Evolutionary conservation across 2,888 invertebrate species (phyloP).

Genomic region (Volucella inflata): DNA sequence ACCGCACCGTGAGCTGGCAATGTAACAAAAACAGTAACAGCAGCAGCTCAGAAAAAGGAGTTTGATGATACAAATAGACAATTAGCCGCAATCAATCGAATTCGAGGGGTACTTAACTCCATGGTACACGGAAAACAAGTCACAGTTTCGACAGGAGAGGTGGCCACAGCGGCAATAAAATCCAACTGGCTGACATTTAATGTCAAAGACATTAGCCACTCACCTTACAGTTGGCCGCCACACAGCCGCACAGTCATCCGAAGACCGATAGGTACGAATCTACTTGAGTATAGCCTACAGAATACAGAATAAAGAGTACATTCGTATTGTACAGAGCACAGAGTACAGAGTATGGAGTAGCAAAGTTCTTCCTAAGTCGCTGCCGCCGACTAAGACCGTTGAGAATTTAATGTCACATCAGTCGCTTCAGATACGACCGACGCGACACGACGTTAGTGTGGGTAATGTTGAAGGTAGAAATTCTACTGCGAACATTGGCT

Average conservation of each 20-base stretch:
- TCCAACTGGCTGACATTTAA: conserved; percentile 74
- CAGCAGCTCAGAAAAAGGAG: conserved; percentile 34
- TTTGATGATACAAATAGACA: conserved; percentile 75
- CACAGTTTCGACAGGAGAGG: conserved; percentile 75
- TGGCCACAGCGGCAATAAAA: conserved; percentile 75
- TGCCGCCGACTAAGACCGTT: conserved; percentile 47
- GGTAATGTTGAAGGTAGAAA: conserved; percentile 34
- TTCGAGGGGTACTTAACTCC: conserved; percentile 72
- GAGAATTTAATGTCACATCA: conserved; percentile 76
- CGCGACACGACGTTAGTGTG: neutral
- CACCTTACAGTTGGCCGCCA: conserved; percentile 42
- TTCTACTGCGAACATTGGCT: conserved; percentile 41
- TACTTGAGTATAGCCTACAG: neutral
- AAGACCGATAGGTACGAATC: conserved; percentile 52
- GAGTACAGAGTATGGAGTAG: too few relatives aligned
- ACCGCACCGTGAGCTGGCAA: neutral
- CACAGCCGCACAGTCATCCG: conserved; percentile 38
- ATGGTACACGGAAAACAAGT: conserved; percentile 73
- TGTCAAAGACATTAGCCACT: conserved; percentile 75
- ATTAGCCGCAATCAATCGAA: conserved; percentile 75
- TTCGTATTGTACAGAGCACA: too few relatives aligned
- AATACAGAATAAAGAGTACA: too few relatives aligned
- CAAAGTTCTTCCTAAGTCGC: too few relatives aligned
- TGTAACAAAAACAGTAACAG: neutral
- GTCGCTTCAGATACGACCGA: conserved; percentile 33